Evolutionary conservation across 2,113 vertebrate genomes (phyloP), one percentile per base, ranked within the genome.

Genomic region (Phrynosoma platyrhinos): DNA sequence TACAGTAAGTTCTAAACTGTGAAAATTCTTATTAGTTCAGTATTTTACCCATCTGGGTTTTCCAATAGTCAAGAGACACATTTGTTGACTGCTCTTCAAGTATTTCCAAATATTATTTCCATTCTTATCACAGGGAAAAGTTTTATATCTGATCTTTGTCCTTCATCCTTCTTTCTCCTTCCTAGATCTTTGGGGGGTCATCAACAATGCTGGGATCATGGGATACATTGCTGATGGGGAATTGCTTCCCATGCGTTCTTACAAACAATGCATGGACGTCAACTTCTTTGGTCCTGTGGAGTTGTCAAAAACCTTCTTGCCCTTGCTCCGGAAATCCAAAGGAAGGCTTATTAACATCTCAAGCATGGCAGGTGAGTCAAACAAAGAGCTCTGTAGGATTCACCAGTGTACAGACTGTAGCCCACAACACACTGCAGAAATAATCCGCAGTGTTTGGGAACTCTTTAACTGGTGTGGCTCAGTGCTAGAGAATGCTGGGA

Each of bases 121-220:
- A 47, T 47, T 7, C 4, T 75, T 32, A 36, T 20, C 18, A 18
- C 5, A 36, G 71, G 32, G 71, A 5, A 36, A 36, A 13, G 18
- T 20, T 25, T 78, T 78, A 27, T 47, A 10, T 53, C 42, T 66
- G 64, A 66, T 0, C 82, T 71, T 21, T 12, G 2, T 5, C 10
- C 14, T 30, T 25, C 23, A 6, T 40, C 21, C 5, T 23, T 84
- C 88, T 89, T 69, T 47, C n/a, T 91, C 84, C 72, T 32, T 36
- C 4, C 21, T 92, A 99, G 98, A 98, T 3, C 94, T 99, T 25
- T 99, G 98, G 98, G 98, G 97, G 27, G 4, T 99, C 0, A 95
- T 98, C 92, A 98, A 98, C 94, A 99, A 99, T 0, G 98, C 98
- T 0, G 98, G 98, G 0, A 4, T 98, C 87, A 80, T 98, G 5